Evolutionary conservation across 2,113 vertebrate species (phyloP), one percentile per base, ranked within the genome.

Genomic region (Eulemur macaco): DNA sequence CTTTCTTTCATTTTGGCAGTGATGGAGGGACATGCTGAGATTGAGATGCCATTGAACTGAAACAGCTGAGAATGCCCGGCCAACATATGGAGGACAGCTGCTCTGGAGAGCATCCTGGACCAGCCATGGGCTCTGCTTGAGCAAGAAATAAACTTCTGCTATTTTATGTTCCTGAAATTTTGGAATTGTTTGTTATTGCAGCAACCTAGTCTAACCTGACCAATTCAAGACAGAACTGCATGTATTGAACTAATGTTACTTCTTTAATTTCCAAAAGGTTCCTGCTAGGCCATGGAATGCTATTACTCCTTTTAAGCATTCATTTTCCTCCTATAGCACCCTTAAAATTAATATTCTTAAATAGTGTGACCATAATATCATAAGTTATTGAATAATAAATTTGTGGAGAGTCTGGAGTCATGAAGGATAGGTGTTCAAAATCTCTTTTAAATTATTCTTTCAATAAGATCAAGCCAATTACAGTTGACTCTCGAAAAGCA

Each of bases 71-170:
- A 34, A 17, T 76, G 58, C 52, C 34, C 45, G 45, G 66, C 87
- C 69, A 95, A 85, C 92, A 96, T 13, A 54, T 90, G 94, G 88
- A 73, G 39, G 74, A 87, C 88, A 96, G 96, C 93, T 97, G 85
- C 93, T 39, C n/a, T 68, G 74, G 69, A 94, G 50, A 94, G 12
- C 20, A 25, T 66, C 34, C 42, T 37, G 95, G 54, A 13, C 39
- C 21, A 54, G 45, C 6, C 21, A 31, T 50, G 56, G 71, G 34
- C 58, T 63, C 42, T 84, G 50, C 37, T 86, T 74, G 86, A 94
- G 74, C 37, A 20, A 91, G 64, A 77, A 93, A 17, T 34, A 60
- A 39, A 50, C 39, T 73, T 86, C 52, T 66, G 58, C 92, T 92
- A 81, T 82, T 94, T 93, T 42, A 69, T 82, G 71, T 91, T 31